Base-by-base conservation (phyloP, 1,140 invertebrate species). In the Phthorimaea operculella region DNA sequence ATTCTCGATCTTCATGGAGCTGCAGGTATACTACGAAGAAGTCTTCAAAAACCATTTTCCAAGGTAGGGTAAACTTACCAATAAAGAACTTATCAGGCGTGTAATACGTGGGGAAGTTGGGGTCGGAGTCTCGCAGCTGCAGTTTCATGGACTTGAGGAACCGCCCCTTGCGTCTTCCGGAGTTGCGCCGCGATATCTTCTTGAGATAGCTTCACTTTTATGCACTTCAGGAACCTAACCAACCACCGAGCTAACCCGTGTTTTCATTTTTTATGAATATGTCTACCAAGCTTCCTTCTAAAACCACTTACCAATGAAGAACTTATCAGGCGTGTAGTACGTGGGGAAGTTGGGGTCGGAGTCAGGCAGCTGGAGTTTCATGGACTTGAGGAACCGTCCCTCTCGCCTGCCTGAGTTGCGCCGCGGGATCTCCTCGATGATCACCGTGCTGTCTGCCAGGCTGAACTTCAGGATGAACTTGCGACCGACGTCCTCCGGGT, bases 351-450 rank as follows among this genome's bases (percentile, higher is more conserved):
- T 85, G 8, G 75, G 86, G 60, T 88, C 85, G 0, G 87, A 88
- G 6, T 87, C 87, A 0, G 90, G 90, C 62, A 94, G 94, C 1
- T 90, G 88, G 16, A 96, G 76, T 1, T 87, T 72, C 59, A 89
- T 92, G 14, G 90, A 65, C 51, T 88, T 87, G 8, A 96, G 83
- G 72, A 95, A 92, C 68, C 90, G 90, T 2, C 94, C 93, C 72
- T 88, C 90, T 12, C 65, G 70, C 55, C 92, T 88, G 4, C 92
- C 92, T 5, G 91, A 92, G 79, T 93, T 93, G 21, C 79, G 75
- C 10, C 86, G 87, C 1, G 86, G 82, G 15, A 89, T 73, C 75
- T 93, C 92, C 14, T 78, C 86, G 16, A 93, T 89, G 54, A 83
- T 85, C 44, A 92, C 87, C 3, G 84, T 87, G 5, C 89, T 88